Evolutionary conservation across 2,888 invertebrate genomes (phyloP).

Genomic region (Tiphia femorata): DNA sequence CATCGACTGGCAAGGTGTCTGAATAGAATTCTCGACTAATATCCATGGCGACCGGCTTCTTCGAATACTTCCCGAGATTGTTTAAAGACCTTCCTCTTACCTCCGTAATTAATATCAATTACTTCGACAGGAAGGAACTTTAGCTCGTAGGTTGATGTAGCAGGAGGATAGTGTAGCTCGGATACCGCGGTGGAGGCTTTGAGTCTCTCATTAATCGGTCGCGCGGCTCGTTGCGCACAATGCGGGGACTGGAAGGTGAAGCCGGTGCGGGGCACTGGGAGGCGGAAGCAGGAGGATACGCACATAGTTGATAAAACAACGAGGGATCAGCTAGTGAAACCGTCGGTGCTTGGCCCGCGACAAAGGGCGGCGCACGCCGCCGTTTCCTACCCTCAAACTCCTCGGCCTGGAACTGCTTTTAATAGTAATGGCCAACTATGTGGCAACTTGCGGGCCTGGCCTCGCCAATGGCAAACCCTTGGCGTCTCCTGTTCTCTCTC

Average conservation of each 20-base stretch:
- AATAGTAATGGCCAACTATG: slow-evolving; percentile 56
- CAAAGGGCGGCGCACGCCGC: slow-evolving; percentile 40
- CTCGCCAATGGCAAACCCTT: slow-evolving; percentile 34
- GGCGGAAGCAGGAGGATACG: slow-evolving; percentile 16
- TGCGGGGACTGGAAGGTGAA: slow-evolving; percentile 2
- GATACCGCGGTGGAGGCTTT: too few relatives aligned
- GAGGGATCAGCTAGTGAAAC: slow-evolving; percentile 23
- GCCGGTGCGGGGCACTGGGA: too few relatives aligned
- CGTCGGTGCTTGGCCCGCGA: slow-evolving; percentile 24
- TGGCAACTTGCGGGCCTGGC: slow-evolving; percentile 33
- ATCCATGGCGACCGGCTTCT: too few relatives aligned
- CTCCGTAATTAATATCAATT: too few relatives aligned
- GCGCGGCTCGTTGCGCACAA: slow-evolving; percentile 17
- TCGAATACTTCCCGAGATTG: too few relatives aligned
- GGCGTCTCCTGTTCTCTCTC: too few relatives aligned
- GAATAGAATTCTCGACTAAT: too few relatives aligned
- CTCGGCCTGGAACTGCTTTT: slow-evolving; percentile 40
- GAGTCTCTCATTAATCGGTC: neutral
- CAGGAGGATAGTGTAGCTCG: too few relatives aligned
- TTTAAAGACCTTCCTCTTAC: too few relatives aligned
- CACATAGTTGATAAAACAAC: slow-evolving; percentile 29
- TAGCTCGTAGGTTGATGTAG: too few relatives aligned
- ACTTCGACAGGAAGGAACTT: too few relatives aligned
- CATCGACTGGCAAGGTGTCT: too few relatives aligned
- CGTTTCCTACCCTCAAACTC: slow-evolving; percentile 17